Evolutionary conservation across 2,113 vertebrate genomes (phyloP), one percentile per base, ranked within the genome.

Genomic region (Serinus canaria): DNA sequence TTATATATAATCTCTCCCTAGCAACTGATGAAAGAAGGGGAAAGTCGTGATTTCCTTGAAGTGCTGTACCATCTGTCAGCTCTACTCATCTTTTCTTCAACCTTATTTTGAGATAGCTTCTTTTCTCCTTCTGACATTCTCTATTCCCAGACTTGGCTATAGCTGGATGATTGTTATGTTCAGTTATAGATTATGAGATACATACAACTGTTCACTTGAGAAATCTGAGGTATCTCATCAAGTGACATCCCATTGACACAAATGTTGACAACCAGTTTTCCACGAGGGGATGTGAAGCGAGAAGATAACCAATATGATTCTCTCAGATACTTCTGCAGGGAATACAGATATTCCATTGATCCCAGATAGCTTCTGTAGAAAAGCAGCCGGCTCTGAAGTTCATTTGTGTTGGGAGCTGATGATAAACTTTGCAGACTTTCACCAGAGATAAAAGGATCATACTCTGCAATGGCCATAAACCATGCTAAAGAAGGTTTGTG

Each of bases 41-140:
- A 89, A 87, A 95, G 74, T 96, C 74, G 72, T 94, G 95, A 95
- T 96, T 96, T 94, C 89, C 87, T 89, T 83, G 21, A 92, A 92
- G 74, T 66, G 90, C 90, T 67, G 46, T 39, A 62, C 95, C 93
- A 95, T 95, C 95, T 96, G 94, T 91, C 91, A 83, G 84, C 55
- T 64, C 67, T 56, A 66, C 62, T 87, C 82, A 60, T 84, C 74
- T 73, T 84, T 73, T 89, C 82, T 76, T 93, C 63, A 67, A 91
- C 80, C 63, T 89, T 87, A 69, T 94, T 95, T 90, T 94, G 50
- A 93, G 72, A 50, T 74, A 52, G 55, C 78, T 90, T 74, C 66
- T 91, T 67, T 73, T 90, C 74, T 95, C 62, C 46, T 89, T 59
- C 58, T 95, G 90, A 93, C 87, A 77, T 83, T 81, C 75, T 59